phyloP scores from a whole-genome alignment of 2,797 vertebrate species.

The Alfaro cultratus region DNA sequence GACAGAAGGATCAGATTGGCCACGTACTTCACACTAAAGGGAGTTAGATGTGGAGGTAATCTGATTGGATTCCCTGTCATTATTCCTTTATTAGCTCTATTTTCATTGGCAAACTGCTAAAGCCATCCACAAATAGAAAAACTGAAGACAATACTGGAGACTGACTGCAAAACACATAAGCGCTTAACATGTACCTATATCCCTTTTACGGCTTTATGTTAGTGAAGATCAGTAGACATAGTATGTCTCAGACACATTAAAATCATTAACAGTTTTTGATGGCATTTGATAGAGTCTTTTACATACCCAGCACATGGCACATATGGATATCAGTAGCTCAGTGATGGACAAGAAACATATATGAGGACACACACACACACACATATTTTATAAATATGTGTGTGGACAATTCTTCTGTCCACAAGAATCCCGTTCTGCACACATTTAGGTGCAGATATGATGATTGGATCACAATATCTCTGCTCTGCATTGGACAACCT shows the following conservation, averaged over 20 bases:
- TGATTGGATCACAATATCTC: neutral
- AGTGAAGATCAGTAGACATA: neutral
- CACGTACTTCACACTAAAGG: conserved; percentile 1
- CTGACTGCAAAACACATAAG: neutral
- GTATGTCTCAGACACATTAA: neutral
- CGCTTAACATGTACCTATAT: neutral
- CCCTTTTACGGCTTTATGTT: neutral
- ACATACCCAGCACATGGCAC: neutral
- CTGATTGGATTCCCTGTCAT: neutral
- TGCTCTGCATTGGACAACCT: neutral
- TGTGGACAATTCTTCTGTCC: neutral
- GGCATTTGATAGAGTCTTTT: neutral
- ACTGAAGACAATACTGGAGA: neutral
- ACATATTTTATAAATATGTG: neutral
- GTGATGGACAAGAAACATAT: neutral
- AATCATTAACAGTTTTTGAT: neutral
- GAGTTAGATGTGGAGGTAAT: neutral
- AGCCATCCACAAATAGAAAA: conserved; percentile 5
- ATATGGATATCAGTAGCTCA: neutral
- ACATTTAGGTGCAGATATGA: neutral
- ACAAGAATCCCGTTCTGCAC: neutral
- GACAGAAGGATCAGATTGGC: conserved; percentile 24
- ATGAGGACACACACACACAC: neutral
- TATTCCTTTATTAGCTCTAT: neutral
- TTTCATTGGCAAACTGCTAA: neutral